Evolutionary conservation across 1,140 invertebrate genomes (phyloP).

Genomic region (Micrasema longulum): DNA sequence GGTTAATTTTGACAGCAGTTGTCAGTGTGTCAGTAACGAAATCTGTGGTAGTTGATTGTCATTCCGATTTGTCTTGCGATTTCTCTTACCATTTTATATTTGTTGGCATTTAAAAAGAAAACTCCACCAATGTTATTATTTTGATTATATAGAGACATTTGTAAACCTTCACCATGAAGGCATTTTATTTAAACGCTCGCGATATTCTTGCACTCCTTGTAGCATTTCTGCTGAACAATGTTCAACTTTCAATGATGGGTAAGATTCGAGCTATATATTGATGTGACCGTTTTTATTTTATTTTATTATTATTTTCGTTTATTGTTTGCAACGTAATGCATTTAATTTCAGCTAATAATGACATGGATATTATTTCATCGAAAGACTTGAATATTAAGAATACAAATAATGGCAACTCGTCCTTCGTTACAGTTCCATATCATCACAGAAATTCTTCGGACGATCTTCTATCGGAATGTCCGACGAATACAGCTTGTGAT

Average conservation of each 20-base stretch:
- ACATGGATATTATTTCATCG: conserved; percentile 46
- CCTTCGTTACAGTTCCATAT: conserved; percentile 22
- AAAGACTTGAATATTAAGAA: conserved; percentile 50
- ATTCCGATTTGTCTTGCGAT: too few relatives aligned
- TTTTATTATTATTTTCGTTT: background rate
- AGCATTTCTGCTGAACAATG: conserved; percentile 46
- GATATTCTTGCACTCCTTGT: conserved; percentile 44
- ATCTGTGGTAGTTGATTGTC: too few relatives aligned
- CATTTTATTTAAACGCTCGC: conserved; percentile 41
- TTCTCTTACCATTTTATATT: too few relatives aligned
- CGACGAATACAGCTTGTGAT: conserved; percentile 45
- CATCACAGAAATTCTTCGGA: conserved; percentile 43
- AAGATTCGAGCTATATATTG: conserved; percentile 10
- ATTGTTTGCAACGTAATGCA: background rate
- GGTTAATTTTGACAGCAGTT: conserved; percentile 29
- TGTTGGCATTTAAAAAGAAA: too few relatives aligned
- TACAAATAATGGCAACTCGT: conserved; percentile 41
- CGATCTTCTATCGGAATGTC: conserved; percentile 32
- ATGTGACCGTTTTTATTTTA: background rate
- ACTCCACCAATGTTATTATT: background rate
- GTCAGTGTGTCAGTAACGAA: too few relatives aligned
- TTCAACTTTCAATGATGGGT: conserved; percentile 47
- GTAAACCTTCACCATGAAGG: conserved; percentile 32
- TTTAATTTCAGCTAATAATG: conserved; percentile 46
- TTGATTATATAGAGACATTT: background rate